Conservation (phyloP, 2,888 invertebrate genomes). For the Poecilus cupreus region DNA sequence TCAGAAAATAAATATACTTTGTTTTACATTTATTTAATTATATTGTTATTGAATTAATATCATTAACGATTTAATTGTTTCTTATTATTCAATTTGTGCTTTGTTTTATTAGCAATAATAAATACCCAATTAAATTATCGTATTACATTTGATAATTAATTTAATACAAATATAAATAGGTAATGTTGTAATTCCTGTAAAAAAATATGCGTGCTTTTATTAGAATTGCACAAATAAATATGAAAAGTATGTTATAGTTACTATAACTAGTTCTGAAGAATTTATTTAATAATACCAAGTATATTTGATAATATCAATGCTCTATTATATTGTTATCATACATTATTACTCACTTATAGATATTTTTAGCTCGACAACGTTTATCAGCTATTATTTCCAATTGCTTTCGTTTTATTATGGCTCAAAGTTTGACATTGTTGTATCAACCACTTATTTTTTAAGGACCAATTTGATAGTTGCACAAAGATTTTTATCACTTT, state of each 20-base stretch:
- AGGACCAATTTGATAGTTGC: not conserved
- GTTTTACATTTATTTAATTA: too few species aligned
- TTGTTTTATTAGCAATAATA: too few species aligned
- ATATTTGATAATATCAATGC: not conserved
- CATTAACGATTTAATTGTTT: too few species aligned
- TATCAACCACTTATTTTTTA: not conserved
- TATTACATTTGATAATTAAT: too few species aligned
- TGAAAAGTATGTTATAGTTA: not conserved
- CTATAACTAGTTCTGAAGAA: not conserved
- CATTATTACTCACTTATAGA: conserved; percentile 2
- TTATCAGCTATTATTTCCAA: conserved; percentile 26
- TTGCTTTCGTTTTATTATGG: not conserved
- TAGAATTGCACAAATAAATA: not conserved
- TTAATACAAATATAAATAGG: too few species aligned
- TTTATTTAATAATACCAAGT: not conserved
- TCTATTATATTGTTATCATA: conserved; percentile 16
- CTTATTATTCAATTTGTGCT: too few species aligned
- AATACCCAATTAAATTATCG: too few species aligned
- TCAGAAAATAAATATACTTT: too few species aligned
- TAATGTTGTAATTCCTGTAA: too few species aligned
- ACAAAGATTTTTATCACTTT: too few species aligned
- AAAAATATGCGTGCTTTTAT: too few species aligned
- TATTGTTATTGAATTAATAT: too few species aligned
- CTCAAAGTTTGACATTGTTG: not conserved
- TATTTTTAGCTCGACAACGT: conserved; percentile 4